These are phyloP conservation scores for Brachyalestes nurse DNA, from an alignment of 2,797 vertebrate species.

Conservation along the genomic window DNA sequence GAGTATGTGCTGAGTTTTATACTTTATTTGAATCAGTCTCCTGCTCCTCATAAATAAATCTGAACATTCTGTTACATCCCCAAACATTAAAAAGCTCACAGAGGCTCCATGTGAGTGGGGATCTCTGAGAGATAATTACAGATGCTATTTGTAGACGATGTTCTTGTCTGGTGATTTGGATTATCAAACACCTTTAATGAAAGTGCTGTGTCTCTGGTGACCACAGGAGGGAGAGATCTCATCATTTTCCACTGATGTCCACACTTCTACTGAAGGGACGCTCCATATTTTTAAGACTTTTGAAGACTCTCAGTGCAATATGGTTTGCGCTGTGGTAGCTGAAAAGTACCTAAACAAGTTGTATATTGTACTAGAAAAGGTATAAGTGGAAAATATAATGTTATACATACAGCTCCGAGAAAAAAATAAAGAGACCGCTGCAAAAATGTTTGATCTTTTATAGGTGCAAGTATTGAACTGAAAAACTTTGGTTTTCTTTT, in stretches of 20 bases:
- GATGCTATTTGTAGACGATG: not conserved
- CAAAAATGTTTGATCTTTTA: no score
- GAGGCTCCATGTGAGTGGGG: not conserved
- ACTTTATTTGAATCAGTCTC: not conserved
- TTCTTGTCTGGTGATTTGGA: not conserved
- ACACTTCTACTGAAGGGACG: not conserved
- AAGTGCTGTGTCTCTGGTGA: constrained; percentile 26
- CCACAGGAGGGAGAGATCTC: constrained; percentile 47
- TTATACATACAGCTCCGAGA: no score
- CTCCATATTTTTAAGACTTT: not conserved
- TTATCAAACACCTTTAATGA: constrained; percentile 1
- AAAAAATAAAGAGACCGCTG: no score
- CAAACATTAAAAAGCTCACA: not conserved
- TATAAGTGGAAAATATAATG: no score
- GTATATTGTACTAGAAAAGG: no score
- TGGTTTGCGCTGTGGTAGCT: no score
- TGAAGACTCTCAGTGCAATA: no score
- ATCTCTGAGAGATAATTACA: not conserved
- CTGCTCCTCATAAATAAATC: not conserved
- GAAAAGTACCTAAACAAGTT: no score
- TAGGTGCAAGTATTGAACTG: no score
- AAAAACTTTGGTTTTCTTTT: no score
- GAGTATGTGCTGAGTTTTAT: not conserved
- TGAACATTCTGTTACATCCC: not conserved
- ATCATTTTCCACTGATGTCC: not conserved